These are phyloP conservation scores for Cheilosia soror DNA, from an alignment of 2,888 invertebrate species.

Conservation along the genomic window DNA sequence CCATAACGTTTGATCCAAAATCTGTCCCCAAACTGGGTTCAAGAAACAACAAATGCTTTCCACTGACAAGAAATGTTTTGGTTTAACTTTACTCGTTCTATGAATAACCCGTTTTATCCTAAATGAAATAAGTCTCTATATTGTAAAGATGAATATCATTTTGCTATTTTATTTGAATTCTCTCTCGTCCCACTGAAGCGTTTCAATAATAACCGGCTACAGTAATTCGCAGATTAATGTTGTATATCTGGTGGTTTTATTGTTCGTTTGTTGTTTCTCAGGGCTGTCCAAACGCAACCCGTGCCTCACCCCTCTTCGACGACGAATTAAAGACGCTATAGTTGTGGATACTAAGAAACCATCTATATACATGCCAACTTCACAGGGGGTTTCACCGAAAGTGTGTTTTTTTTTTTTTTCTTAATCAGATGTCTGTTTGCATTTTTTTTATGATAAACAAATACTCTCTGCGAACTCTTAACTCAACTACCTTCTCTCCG, in stretches of 20 bases:
- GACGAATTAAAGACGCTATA: background rate
- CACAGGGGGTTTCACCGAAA: slow-evolving; percentile 25
- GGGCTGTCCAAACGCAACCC: slow-evolving; percentile 13
- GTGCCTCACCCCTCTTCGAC: background rate
- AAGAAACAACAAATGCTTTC: background rate
- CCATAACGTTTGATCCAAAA: background rate
- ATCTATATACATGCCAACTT: background rate
- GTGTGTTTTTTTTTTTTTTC: background rate
- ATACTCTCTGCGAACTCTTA: background rate
- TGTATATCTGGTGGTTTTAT: slow-evolving; percentile 30
- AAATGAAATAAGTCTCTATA: background rate
- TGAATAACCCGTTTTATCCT: slow-evolving; percentile 7
- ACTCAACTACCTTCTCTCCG: background rate
- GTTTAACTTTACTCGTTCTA: background rate
- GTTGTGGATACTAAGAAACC: slow-evolving; percentile 5
- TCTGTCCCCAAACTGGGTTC: background rate
- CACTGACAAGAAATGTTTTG: background rate
- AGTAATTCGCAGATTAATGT: slow-evolving; percentile 36
- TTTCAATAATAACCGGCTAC: slow-evolving; percentile 29
- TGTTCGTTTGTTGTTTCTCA: slow-evolving; percentile 13
- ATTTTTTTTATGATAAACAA: slow-evolving; percentile 28
- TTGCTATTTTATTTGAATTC: background rate
- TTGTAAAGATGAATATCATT: background rate
- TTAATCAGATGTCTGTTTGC: slow-evolving; percentile 1
- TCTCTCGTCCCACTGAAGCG: background rate